Evolutionary conservation across 2,888 invertebrate genomes (phyloP), one percentile per base, ranked within the genome.

Genomic region (Drosophila helvetica): DNA sequence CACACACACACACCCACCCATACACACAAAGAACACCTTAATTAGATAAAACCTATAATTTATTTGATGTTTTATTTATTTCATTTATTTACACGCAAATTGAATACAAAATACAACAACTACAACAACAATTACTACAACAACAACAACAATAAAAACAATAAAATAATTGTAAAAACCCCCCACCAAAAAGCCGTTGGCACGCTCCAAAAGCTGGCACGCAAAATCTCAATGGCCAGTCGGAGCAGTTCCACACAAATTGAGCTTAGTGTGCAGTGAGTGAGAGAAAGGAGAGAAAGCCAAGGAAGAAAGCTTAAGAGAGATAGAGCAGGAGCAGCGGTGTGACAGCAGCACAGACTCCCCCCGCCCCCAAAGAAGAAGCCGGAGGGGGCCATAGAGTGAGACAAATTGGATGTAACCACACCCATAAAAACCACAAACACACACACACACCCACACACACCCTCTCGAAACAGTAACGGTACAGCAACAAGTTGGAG

Each of bases 151-250:
- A 57, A 61, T 61, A 60, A 61, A 69, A 72, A 69, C 56, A 57
- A 61, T 61, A 60, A 61, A 69, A 48, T 57, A 54, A 47, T 54
- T 73, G 17, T 17, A 58, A 64, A 74, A 64, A 53, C 19, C 63
- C 55, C 55, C n/a, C 50, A 50, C 15, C 15, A 27, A 54, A 70
- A 93, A 94, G 94, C 94, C 90, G 93, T 94, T 91, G 92, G 94
- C 91, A 91, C 92, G 90, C 93, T 94, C 89, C 94, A 94, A 92
- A 92, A 91, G 90, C 85, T 92, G 88, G 90, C 89, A 87, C 91
- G 92, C 88, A 89, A 91, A 87, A 79, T 89, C 77, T 90, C 90
- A 78, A 74, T 71, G 81, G 79, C 86, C 87, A 90, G 90, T 85
- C 90, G 89, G 87, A 90, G 89, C 86, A 90, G 86, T 81, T 90